These are phyloP conservation scores for Halcyon malimbica DNA, from an alignment of 2,113 vertebrate species.

Conservation along the genomic window DNA sequence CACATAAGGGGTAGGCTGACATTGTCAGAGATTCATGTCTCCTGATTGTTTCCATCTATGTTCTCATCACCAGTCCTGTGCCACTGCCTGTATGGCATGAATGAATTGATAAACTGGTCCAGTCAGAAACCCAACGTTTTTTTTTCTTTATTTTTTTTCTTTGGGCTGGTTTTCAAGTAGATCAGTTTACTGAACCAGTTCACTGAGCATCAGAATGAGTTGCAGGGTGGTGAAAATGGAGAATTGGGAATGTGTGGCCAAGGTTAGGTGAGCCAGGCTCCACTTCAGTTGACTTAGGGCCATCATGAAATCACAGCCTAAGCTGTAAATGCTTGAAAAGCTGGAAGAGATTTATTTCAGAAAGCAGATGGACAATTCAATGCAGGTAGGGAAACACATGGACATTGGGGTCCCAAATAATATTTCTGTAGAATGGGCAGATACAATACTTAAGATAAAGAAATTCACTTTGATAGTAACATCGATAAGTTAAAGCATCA, in stretches of 20 bases:
- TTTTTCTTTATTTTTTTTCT: background rate
- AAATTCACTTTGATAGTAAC: background rate
- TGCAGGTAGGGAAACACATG: background rate
- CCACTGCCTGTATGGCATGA: background rate
- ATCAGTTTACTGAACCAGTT: background rate
- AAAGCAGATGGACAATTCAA: background rate
- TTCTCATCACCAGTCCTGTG: background rate
- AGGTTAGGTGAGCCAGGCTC: background rate
- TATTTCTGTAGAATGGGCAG: background rate
- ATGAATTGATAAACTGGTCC: background rate
- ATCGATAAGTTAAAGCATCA: background rate
- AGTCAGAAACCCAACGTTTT: background rate
- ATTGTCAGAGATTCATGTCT: background rate
- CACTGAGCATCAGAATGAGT: background rate
- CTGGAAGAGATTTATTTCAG: background rate
- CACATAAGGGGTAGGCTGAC: background rate
- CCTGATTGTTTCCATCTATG: background rate
- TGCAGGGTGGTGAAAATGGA: background rate
- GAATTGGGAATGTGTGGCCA: background rate
- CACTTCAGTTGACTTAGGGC: background rate
- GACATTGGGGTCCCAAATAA: background rate
- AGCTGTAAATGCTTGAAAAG: conserved; percentile 11
- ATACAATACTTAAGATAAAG: background rate
- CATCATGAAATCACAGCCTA: background rate
- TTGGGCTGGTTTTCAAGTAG: background rate